Evolutionary conservation across 2,888 invertebrate species (phyloP).

Genomic region (Drosophila limbata): DNA sequence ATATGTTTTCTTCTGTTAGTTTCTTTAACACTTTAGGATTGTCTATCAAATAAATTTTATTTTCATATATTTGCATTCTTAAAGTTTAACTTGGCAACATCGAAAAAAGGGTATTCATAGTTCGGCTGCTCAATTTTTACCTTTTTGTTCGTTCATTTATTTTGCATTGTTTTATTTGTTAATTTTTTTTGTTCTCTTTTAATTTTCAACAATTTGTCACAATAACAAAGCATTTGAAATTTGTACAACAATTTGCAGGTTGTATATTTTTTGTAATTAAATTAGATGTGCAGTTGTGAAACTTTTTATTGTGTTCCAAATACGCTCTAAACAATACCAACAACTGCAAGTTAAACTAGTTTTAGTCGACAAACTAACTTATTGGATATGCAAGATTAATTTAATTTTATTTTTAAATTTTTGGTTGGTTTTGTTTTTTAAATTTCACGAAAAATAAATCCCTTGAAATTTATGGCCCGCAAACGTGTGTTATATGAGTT

Average conservation of each 20-base stretch:
- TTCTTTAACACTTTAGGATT: neutral
- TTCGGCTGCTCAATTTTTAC: neutral
- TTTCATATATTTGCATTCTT: neutral
- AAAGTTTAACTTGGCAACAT: neutral
- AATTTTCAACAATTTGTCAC: slow-evolving; percentile 66
- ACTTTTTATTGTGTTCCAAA: neutral
- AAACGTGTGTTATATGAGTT: slow-evolving; percentile 46
- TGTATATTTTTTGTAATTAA: slow-evolving; percentile 22
- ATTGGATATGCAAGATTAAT: neutral
- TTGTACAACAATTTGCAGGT: slow-evolving; percentile 39
- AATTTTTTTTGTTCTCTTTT: slow-evolving; percentile 13
- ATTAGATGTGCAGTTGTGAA: slow-evolving; percentile 26
- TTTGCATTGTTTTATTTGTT: slow-evolving; percentile 26
- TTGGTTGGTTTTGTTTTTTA: slow-evolving; percentile 8
- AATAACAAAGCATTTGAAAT: slow-evolving; percentile 67
- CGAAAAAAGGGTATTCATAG: slow-evolving; percentile 12
- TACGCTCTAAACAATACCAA: neutral
- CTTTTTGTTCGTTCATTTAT: slow-evolving; percentile 5
- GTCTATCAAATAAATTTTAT: neutral
- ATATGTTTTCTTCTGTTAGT: too few species aligned
- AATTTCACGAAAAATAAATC: slow-evolving; percentile 33
- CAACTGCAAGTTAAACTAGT: neutral
- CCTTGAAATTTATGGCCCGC: slow-evolving; percentile 40
- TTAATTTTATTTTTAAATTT: slow-evolving; percentile 3
- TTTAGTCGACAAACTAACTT: neutral